A percentile compares a stretch with the other conserved stretches of the same genome.
Conservation (phyloP, 2,888 invertebrate genomes). For the Ariolimax columbianus region DNA sequence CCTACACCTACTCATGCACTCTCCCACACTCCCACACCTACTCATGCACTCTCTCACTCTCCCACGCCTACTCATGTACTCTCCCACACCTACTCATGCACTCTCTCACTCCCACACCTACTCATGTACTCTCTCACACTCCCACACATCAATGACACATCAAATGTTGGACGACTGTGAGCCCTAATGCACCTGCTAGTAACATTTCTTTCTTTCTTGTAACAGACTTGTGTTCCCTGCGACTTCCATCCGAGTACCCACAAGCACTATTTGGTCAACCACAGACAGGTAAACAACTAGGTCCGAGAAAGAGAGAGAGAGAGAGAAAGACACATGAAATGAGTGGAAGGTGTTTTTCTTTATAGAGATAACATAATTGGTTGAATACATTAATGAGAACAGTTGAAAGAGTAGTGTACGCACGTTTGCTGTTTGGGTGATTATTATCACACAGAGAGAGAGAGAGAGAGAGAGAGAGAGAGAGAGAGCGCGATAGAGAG, state of each 20-base stretch:
- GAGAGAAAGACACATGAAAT: not conserved
- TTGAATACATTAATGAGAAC: not conserved
- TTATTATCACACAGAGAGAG: not conserved
- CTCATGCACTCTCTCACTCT: too few species aligned
- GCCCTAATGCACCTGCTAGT: too few species aligned
- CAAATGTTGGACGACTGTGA: too few species aligned
- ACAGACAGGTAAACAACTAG: not conserved
- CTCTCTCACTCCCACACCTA: too few species aligned
- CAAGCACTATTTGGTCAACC: not conserved
- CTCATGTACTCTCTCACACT: too few species aligned
- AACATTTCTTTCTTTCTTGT: not conserved
- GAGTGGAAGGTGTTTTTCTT: not conserved
- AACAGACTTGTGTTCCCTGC: conserved; percentile 13
- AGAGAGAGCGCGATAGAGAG: not conserved
- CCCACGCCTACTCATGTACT: too few species aligned
- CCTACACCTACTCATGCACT: too few species aligned
- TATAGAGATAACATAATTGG: not conserved
- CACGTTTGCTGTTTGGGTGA: too few species aligned
- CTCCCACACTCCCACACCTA: too few species aligned
- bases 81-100: too few species aligned
- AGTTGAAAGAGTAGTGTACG: too few species aligned
- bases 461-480: not conserved
- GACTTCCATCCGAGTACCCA: conserved; percentile 19
- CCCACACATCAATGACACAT: too few species aligned
- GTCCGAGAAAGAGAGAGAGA: not conserved